Evolutionary conservation across 2,113 vertebrate species (phyloP), one percentile per base, ranked within the genome.

Genomic region (Taxidea taxus): DNA sequence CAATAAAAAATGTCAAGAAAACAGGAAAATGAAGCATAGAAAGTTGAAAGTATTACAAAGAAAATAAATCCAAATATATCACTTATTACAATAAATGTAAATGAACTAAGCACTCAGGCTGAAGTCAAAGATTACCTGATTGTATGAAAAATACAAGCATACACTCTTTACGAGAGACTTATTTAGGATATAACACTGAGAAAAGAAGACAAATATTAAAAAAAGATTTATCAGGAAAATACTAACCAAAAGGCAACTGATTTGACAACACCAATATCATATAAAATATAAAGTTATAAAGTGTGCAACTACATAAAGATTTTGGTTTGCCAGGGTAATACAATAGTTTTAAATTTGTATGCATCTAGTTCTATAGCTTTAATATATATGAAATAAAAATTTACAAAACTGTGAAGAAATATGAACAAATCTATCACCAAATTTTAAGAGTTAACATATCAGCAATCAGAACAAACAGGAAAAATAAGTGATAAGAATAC

Each of bases 301-400:
- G 1, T 75, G 16, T 64, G 37, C 18, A 12, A 39, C 27, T 12
- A n/a, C 6, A 47, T n/a, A 20, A 49, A 27, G 18, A 9, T 87
- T 85, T 96, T 16, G 85, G 56, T 51, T 97, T 84, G 6, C 29
- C 16, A 81, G 60, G 42, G 4, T 56, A 14, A 58, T n/a, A 44
- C 34, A 88, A 83, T 4, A 85, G 84, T 91, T 85, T 20, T 84
- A 64, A 91, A 84, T 80, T 44, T 88, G 16, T 14, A 47, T 66
- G 7, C 21, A n/a, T 2, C 8, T 81, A 56, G 25, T 74, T 77
- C 20, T 92, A 62, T 75, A 77, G 47, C 56, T 87, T 90, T 89
- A 66, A 96, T 95, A 96, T 70, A 85, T 47, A 37, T 42, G 11
- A 95, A 88, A 84, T 87, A 80, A 82, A 82, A 91, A 56, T 47